Evolutionary conservation across 2,113 vertebrate species (phyloP), one percentile per base, ranked within the genome.

Genomic region (Leptobrachium ailaonicum): DNA sequence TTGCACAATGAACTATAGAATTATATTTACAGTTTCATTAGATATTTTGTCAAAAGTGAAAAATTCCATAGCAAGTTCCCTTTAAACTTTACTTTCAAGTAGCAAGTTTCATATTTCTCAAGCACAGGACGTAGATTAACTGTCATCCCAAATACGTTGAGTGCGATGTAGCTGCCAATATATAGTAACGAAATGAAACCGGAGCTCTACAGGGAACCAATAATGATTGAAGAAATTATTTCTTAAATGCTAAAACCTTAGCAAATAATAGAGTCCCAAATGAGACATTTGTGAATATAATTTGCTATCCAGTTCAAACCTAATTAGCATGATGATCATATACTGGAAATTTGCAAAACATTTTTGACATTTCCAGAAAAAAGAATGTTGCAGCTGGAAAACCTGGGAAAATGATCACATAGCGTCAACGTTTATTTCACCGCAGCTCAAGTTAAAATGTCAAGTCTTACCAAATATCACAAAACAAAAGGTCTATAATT

Each of bases 131-230:
- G 62, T 53, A 79, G 70, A 41, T 43, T 79, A 43, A 66, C 58
- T 72, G 77, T 79, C 70, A 64, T 79, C 69, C 58, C 42, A 41
- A 56, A 79, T 79, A 79, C 44, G 64, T 44, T 54, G 60, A 79
- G 87, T 80, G 54, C 83, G 0, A 9, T n/a, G 13, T 82, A 68
- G n/a, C 82, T 83, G 86, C 83, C 86, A 90, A 86, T 70, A 71
- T 54, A 56, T 86, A 88, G 83, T 84, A 83, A 58, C 81, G 14
- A 53, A 72, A 53, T 74, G 86, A 85, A 89, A 85, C 76, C 68
- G 82, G 82, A 83, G 53, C 82, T 75, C 77, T 72, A 56, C 32
- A 74, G 74, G 10, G 76, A 75, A 40, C n/a, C 7, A 11, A 53
- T 54, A 82, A 85, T 82, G 76, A 60, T 84, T 86, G 80, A 54